These are phyloP conservation scores for Armadillidium nasatum DNA, from an alignment of 1,140 invertebrate genomes.

Conservation along the genomic window DNA sequence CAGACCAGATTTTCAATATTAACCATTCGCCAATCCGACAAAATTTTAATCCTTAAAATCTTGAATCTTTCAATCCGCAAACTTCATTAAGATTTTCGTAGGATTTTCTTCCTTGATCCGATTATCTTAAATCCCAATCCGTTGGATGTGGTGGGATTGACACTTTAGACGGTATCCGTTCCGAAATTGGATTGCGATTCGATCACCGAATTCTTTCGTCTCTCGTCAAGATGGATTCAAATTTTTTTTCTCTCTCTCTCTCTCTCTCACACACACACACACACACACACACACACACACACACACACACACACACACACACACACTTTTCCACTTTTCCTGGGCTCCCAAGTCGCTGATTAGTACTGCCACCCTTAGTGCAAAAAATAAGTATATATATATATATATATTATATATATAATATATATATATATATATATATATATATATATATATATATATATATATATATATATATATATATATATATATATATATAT, in stretches of 20 bases:
- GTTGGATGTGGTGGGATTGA: conserved; percentile 2
- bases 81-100: conserved; percentile 11
- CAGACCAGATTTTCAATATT: conserved; percentile 10
- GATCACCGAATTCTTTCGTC: neutral
- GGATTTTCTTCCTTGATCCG: neutral
- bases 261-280: too few species aligned
- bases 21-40: neutral
- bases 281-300: too few species aligned
- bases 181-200: neutral
- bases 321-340: neutral
- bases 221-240: too few species aligned
- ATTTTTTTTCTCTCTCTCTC: neutral
- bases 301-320: too few species aligned
- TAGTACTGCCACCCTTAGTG: neutral
- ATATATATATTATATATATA: conserved; percentile 12
- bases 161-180: neutral
- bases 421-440: conserved; percentile 11
- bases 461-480: neutral
- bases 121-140: conserved; percentile 3
- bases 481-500: too few species aligned
- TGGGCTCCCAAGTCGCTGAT: neutral
- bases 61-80: conserved; percentile 12
- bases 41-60: conserved; percentile 6
- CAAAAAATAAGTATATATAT: neutral
- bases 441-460: conserved; percentile 2